Conservation (phyloP, 2,797 vertebrate species). For the Sebastes goodei region DNA sequence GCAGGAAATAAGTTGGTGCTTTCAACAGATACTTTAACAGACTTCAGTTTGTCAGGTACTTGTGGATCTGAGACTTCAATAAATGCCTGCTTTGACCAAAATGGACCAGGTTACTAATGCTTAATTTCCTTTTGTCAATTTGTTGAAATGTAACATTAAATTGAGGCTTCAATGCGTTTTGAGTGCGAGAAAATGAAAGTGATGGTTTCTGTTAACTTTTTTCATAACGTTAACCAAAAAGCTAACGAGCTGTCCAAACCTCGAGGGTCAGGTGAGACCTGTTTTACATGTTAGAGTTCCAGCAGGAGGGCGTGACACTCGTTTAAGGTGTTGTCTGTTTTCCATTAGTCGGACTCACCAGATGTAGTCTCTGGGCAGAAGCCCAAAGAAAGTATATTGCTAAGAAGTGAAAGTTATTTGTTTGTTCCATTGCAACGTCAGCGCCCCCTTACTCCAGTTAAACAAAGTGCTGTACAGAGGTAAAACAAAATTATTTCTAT, state of each 20-base stretch:
- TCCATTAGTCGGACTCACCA: too few species aligned
- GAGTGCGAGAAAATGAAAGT: background rate
- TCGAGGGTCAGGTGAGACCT: too few species aligned
- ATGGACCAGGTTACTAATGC: background rate
- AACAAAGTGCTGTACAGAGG: too few species aligned
- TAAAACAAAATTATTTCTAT: too few species aligned
- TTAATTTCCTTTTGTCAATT: background rate
- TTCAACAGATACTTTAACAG: conserved; percentile 16
- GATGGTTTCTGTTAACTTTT: background rate
- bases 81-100: conserved; percentile 60
- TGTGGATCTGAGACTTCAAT: conserved; percentile 56
- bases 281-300: too few species aligned
- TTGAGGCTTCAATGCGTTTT: background rate
- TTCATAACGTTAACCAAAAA: background rate
- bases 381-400: too few species aligned
- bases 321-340: too few species aligned
- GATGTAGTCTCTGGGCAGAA: too few species aligned
- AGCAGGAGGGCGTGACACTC: too few species aligned
- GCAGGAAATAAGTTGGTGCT: background rate
- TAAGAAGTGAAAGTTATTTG: too few species aligned
- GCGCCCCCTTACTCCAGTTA: too few species aligned
- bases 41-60: conserved; percentile 42
- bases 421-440: too few species aligned
- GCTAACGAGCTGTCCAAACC: background rate
- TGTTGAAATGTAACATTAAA: background rate